These are phyloP conservation scores for Sebastes iracundus DNA, from an alignment of 2,797 vertebrate species.

Conservation along the genomic window DNA sequence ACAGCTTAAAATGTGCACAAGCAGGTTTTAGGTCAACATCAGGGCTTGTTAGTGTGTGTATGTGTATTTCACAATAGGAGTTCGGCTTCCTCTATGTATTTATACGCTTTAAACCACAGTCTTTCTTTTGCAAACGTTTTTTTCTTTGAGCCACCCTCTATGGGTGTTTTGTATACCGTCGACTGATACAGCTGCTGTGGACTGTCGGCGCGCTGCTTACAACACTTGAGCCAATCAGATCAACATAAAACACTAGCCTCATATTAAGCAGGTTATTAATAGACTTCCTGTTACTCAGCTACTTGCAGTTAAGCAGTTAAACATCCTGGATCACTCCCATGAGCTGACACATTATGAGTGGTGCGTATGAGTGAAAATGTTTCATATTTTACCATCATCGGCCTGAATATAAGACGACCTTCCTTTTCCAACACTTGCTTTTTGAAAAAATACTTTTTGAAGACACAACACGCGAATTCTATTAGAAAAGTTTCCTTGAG, in stretches of 20 bases:
- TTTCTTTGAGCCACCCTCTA: not conserved
- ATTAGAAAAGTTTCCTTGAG: not conserved
- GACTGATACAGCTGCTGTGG: not conserved
- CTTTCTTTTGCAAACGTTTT: not conserved
- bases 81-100: not conserved
- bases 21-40: conserved; percentile 14
- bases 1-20: conserved; percentile 18
- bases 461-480: not conserved
- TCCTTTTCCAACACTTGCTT: not conserved
- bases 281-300: conserved; percentile 16
- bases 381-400: not conserved
- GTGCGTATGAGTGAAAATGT: not conserved
- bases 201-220: not conserved
- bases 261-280: not conserved
- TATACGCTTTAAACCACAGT: not conserved
- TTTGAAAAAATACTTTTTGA: not conserved
- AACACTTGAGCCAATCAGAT: not conserved
- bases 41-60: not conserved
- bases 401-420: not conserved
- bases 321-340: not conserved
- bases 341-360: not conserved
- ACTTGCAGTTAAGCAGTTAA: not conserved
- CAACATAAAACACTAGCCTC: not conserved
- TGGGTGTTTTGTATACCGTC: not conserved
- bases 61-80: not conserved